phyloP scores from a whole-genome alignment of 2,888 invertebrate species.

The Pseudanteris insignis region DNA sequence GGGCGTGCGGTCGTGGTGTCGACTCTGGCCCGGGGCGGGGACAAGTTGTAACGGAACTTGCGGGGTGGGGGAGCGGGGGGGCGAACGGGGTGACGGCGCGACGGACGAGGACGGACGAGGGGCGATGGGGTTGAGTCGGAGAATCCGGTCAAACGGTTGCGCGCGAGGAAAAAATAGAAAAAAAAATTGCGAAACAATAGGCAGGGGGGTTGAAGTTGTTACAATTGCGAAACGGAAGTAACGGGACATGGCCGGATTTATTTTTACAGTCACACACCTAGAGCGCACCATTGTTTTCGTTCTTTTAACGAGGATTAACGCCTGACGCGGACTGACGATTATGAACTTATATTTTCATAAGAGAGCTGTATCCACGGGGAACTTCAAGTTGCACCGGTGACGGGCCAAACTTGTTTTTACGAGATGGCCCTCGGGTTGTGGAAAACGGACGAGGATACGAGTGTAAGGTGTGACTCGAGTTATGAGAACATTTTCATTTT shows the following conservation, averaged over 20 bases:
- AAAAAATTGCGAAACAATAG: constrained; percentile 49
- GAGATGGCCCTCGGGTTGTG: background rate
- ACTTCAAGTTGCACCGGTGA: background rate
- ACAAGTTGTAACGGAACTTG: too few relatives aligned
- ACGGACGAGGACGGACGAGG: constrained; percentile 31
- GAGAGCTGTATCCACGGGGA: constrained; percentile 15
- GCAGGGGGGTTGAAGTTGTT: constrained; percentile 60
- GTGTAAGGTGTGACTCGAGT: too few relatives aligned
- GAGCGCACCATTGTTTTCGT: constrained; percentile 47
- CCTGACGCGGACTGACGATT: constrained; percentile 5
- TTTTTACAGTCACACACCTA: constrained; percentile 57
- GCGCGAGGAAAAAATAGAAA: constrained; percentile 29
- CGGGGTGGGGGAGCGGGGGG: too few relatives aligned
- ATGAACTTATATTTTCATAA: constrained; percentile 25
- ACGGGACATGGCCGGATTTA: constrained; percentile 56
- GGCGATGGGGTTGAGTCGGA: constrained; percentile 48
- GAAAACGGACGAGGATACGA: too few relatives aligned
- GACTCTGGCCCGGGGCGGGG: too few relatives aligned
- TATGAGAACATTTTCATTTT: too few relatives aligned
- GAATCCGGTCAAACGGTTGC: constrained; percentile 63
- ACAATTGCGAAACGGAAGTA: constrained; percentile 58
- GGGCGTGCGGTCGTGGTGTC: too few relatives aligned
- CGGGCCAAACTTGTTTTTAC: constrained; percentile 12
- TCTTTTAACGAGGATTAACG: constrained; percentile 46
- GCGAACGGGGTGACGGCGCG: constrained; percentile 20